Conservation (phyloP, 2,797 vertebrate genomes). For the Cirrhinus molitorella region DNA sequence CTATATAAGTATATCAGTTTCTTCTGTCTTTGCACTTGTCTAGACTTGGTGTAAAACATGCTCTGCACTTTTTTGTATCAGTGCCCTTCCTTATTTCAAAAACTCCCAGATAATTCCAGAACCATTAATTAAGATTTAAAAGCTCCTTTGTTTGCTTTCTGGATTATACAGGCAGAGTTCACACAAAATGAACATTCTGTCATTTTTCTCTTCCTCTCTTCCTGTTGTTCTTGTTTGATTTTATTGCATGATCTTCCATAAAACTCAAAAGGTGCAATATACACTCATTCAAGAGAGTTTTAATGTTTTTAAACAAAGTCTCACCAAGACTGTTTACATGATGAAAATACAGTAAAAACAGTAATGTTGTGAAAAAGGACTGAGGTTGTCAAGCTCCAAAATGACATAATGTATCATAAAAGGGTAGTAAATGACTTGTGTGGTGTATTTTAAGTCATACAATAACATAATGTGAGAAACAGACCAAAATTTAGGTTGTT, state of each 20-base stretch:
- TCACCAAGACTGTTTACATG: background rate
- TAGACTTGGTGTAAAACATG: slow-evolving; percentile 24
- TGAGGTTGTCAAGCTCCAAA: too few relatives aligned
- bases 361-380: too few relatives aligned
- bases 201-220: background rate
- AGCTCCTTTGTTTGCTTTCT: slow-evolving; percentile 1
- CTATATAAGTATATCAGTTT: background rate
- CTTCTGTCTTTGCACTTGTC: slow-evolving; percentile 33
- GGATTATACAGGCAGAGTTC: background rate
- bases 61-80: background rate
- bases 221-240: background rate
- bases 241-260: background rate
- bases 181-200: background rate
- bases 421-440: too few relatives aligned
- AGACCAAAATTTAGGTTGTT: too few relatives aligned
- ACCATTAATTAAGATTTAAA: background rate
- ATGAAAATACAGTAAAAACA: background rate
- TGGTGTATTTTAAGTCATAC: too few relatives aligned
- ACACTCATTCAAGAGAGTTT: background rate
- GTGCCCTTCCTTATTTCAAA: slow-evolving; percentile 34
- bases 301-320: background rate
- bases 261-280: background rate
- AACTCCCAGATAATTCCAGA: slow-evolving; percentile 12
- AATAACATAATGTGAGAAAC: too few relatives aligned
- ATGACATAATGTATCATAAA: too few relatives aligned